Evolutionary conservation across 2,797 vertebrate species (phyloP), one percentile per base, ranked within the genome.

Genomic region (Paguma larvata): DNA sequence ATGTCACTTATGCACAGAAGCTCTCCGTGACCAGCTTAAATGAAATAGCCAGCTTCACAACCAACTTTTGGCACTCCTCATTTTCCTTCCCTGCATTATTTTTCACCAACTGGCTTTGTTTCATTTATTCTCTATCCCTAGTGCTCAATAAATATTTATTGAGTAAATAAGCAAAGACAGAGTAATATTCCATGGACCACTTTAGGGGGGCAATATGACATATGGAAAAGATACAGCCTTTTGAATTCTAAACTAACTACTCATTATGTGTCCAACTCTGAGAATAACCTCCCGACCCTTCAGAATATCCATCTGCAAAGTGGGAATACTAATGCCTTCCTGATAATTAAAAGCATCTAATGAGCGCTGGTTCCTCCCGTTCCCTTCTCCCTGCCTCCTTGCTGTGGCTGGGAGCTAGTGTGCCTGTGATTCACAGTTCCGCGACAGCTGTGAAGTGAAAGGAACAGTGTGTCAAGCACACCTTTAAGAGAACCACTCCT

Each of bases 261-360:
- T 68, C 38, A 46, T 56, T 84, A 9, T 18, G 5, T 73, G 16
- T 44, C 10, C 59, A 53, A 59, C 82, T 62, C 89, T 85, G 34
- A 77, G 18, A 78, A 19, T 84, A 88, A 86, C 46, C 19, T 86
- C 34, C 23, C 30, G 82, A 77, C 12, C 51, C 62, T 84, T 96
- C 15, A 86, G 48, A 78, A 93, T 85, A 86, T 25, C 63, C 82
- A 80, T 84, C 59, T 78, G 34, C 62, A 82, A 95, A 87, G 62
- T 46, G 9, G 19, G 12, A 88, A 89, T 34, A 93, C n/a, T 41
- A 79, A 80, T 19, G 38, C 13, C 82, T 77, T 92, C 62, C 72
- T 63, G 30, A 32, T 62, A 68, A 48, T 4, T 82, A 70, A 25
- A 87, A 38, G 16, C 32, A 67, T 73, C 46, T 27, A 75, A n/a